Conservation (phyloP, 1,140 invertebrate species). For the Rhopalosiphum maidis region DNA sequence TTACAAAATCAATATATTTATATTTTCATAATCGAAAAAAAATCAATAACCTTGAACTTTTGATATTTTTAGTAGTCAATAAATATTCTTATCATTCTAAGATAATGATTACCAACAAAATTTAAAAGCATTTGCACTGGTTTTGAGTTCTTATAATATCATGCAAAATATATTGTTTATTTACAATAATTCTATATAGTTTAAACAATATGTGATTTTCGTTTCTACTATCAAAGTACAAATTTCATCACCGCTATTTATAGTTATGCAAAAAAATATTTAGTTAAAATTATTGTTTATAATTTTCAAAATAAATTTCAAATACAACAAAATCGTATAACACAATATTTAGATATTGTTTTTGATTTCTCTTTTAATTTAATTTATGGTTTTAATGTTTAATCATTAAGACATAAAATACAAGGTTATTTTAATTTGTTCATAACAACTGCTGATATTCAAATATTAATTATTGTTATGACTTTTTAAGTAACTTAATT, state of each 20-base stretch:
- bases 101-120: background rate
- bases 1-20: slow-evolving; percentile 1
- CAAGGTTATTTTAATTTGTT: background rate
- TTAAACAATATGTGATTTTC: background rate
- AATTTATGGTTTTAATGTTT: too few species aligned
- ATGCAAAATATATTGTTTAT: background rate
- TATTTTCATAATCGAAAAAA: background rate
- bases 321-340: background rate
- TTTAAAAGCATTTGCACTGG: background rate
- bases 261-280: background rate
- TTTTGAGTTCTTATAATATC: background rate
- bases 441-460: background rate
- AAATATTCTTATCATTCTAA: background rate
- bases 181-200: background rate
- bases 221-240: background rate
- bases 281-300: background rate
- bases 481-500: background rate
- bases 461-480: background rate
- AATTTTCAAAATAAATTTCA: too few species aligned
- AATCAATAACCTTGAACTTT: background rate
- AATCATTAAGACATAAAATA: too few species aligned
- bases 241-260: background rate
- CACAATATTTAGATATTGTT: background rate
- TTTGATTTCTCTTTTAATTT: too few species aligned
- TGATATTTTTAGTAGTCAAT: background rate